Evolutionary conservation across 2,113 vertebrate species (phyloP), one percentile per base, ranked within the genome.

Genomic region (Zeus faber): DNA sequence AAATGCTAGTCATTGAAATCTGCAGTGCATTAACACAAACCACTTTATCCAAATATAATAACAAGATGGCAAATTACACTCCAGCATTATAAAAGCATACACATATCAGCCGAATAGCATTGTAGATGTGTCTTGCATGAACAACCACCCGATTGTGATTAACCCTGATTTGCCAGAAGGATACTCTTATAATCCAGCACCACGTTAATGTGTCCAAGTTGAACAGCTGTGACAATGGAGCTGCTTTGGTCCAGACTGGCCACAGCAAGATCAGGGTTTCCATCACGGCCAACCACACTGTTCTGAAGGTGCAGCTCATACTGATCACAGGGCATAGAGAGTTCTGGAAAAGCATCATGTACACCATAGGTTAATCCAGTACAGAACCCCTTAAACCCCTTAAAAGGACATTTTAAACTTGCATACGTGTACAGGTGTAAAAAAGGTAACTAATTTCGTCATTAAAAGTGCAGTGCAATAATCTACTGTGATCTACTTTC

Each of bases 301-400:
- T 95, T 94, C 80, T 94, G 91, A 20, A 99, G 92, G 79, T 94
- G 91, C 47, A 99, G 87, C 52, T 93, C 90, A 0, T 99, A 99
- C 76, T 97, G 96, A 21, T 98, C 93, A 29, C 91, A 94, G 0
- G 94, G 94, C 95, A 96, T 95, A 0, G 45, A 57, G 26, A 97
- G 74, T 47, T 96, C 95, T 97, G 87, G 0, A 68, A 25, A 53
- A 31, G 70, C 1, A 50, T 3, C 57, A 45, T 18, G 51, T 3
- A 58, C 40, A 51, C 7, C 54, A 13, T 54, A 18, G 48, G 39
- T 17, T n/a, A n/a, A n/a, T n/a, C n/a, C n/a, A n/a, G n/a, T n/a
- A n/a, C n/a, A n/a, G n/a, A n/a, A n/a, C n/a, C n/a, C n/a, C n/a
- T n/a, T n/a, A n/a, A n/a, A n/a, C n/a, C n/a, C n/a, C n/a, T n/a